phyloP scores from a whole-genome alignment of 2,888 invertebrate species.

The Heliconius ethilla region DNA sequence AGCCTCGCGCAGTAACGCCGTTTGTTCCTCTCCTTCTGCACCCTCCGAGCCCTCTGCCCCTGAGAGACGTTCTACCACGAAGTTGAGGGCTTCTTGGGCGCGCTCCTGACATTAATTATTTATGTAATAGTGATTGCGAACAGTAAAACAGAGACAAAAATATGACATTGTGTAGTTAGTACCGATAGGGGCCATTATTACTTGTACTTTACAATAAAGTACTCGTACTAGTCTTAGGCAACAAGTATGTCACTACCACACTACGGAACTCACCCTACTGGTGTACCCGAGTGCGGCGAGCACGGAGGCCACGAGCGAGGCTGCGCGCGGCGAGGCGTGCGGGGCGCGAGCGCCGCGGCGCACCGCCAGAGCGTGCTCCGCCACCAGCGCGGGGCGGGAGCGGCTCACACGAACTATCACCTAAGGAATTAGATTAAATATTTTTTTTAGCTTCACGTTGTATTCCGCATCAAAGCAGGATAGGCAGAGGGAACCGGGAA shows the following conservation, averaged over 20 bases:
- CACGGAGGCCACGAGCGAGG: conserved; percentile 86
- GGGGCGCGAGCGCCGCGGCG: conserved; percentile 82
- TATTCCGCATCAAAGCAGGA: too few relatives aligned
- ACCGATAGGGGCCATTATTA: too few relatives aligned
- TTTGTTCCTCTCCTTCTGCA: conserved; percentile 88
- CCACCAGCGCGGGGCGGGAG: conserved; percentile 85
- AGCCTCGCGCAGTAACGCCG: conserved; percentile 89
- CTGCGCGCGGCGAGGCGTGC: conserved; percentile 84
- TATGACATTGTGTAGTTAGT: too few relatives aligned
- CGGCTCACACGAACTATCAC: conserved; percentile 89
- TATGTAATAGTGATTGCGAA: background rate
- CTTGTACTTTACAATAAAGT: too few relatives aligned
- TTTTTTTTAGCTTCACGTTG: too few relatives aligned
- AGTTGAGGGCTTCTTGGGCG: conserved; percentile 91
- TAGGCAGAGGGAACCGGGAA: too few relatives aligned
- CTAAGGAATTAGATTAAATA: conserved; percentile 48
- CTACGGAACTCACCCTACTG: conserved; percentile 77
- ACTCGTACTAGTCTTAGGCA: too few relatives aligned
- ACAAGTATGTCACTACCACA: too few relatives aligned
- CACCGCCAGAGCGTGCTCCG: conserved; percentile 86
- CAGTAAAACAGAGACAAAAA: too few relatives aligned
- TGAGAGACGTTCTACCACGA: conserved; percentile 88
- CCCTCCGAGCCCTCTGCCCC: conserved; percentile 85
- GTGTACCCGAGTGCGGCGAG: conserved; percentile 87
- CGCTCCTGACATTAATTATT: conserved; percentile 81